Conservation (phyloP, 2,888 invertebrate genomes). For the Scaptomyza tumidula region DNA sequence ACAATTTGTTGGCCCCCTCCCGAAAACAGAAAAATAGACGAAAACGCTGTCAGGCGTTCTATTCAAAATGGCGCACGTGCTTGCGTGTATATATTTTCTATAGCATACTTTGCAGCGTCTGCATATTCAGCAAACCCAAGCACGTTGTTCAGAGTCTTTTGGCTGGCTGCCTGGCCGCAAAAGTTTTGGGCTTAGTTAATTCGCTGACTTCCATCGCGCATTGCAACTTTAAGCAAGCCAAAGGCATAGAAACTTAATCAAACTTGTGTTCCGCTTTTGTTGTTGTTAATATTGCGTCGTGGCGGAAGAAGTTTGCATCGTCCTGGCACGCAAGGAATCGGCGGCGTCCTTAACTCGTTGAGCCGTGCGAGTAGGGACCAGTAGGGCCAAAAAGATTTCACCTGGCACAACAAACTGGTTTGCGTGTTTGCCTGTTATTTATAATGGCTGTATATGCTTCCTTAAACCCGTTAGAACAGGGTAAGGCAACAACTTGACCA, state of each 20-base stretch:
- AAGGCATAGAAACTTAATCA: conserved; percentile 71
- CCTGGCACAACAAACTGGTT: conserved; percentile 65
- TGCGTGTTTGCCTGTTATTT: conserved; percentile 77
- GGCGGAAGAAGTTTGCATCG: conserved; percentile 34
- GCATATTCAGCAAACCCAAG: conserved; percentile 53
- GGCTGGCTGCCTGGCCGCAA: conserved; percentile 8
- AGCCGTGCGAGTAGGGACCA: conserved; percentile 8
- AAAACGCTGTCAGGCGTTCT: conserved; percentile 7
- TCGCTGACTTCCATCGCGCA: conserved; percentile 53
- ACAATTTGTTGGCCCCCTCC: conserved; percentile 29
- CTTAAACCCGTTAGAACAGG: conserved; percentile 10
- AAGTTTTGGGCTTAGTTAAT: conserved; percentile 67
- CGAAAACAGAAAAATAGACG: neutral
- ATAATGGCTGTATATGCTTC: conserved; percentile 46
- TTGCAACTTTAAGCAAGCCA: conserved; percentile 66
- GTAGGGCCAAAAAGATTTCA: conserved; percentile 36
- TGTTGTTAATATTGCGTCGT: conserved; percentile 27
- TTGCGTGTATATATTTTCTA: conserved; percentile 30
- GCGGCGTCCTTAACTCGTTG: conserved; percentile 65
- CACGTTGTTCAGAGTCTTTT: conserved; percentile 56
- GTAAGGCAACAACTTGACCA: conserved; percentile 68
- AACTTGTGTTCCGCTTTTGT: conserved; percentile 49
- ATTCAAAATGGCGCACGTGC: conserved; percentile 63
- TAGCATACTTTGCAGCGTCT: conserved; percentile 63
- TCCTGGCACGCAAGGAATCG: conserved; percentile 60